phyloP scores from a whole-genome alignment of 2,797 vertebrate genomes.

The Mustela erminea region DNA sequence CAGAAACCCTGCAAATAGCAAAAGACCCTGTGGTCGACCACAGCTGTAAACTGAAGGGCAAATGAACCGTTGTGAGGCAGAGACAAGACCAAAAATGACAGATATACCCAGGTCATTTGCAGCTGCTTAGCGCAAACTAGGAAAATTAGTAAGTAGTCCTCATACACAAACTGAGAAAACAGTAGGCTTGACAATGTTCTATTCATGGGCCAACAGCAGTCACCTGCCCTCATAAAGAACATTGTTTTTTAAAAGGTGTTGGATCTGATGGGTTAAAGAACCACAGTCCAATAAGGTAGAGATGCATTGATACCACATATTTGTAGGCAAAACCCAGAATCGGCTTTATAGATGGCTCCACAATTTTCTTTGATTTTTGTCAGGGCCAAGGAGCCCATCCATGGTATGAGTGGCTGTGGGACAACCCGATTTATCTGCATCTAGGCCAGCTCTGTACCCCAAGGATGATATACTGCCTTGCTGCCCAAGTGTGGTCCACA shows the following conservation, averaged over 20 bases:
- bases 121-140: not conserved
- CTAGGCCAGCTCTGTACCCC: not conserved
- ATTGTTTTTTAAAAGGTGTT: not conserved
- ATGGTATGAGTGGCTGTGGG: not conserved
- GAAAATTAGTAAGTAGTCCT: not conserved
- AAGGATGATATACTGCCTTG: not conserved
- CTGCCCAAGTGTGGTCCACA: not conserved
- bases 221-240: not conserved
- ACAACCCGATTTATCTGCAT: not conserved
- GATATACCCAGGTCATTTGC: not conserved
- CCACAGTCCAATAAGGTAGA: not conserved
- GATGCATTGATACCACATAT: not conserved
- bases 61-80: not conserved
- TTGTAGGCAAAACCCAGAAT: not conserved
- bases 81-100: conserved; percentile 13
- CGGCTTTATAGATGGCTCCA: not conserved
- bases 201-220: not conserved
- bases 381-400: not conserved
- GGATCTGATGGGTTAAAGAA: not conserved
- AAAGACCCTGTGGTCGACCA: conserved; percentile 48
- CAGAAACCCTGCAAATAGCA: conserved; percentile 54
- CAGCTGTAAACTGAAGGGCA: conserved; percentile 69
- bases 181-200: not conserved
- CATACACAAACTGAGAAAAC: not conserved
- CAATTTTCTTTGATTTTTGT: not conserved